Conservation (phyloP, 2,888 invertebrate genomes). For the Drosophila mimetica region DNA sequence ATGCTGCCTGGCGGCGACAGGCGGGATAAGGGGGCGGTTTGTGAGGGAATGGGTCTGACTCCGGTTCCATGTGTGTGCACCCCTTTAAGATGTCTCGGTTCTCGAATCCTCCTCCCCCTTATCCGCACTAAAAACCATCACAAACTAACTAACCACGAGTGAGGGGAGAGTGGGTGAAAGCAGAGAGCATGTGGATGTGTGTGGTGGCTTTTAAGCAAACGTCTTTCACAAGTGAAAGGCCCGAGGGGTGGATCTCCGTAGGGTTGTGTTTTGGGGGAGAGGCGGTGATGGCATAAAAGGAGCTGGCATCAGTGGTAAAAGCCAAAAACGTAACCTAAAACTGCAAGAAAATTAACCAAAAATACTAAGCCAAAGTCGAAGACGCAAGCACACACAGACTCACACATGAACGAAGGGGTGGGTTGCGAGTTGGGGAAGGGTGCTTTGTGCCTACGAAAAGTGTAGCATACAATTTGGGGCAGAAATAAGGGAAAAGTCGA, state of each 20-base stretch:
- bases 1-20: slow-evolving; percentile 77
- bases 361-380: slow-evolving; percentile 81
- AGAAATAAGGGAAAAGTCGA: slow-evolving; percentile 28
- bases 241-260: slow-evolving; percentile 53
- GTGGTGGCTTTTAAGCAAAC: slow-evolving; percentile 80
- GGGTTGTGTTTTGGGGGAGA: neutral
- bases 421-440: slow-evolving; percentile 3
- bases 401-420: slow-evolving; percentile 10
- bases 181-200: slow-evolving; percentile 35
- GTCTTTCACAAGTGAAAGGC: slow-evolving; percentile 78
- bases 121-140: slow-evolving; percentile 70
- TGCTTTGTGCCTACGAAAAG: slow-evolving; percentile 69
- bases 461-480: slow-evolving; percentile 61
- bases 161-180: slow-evolving; percentile 2
- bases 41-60: slow-evolving; percentile 22
- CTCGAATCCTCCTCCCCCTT: slow-evolving; percentile 45
- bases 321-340: slow-evolving; percentile 81
- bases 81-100: slow-evolving; percentile 49
- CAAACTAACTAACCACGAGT: slow-evolving; percentile 74
- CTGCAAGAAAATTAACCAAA: slow-evolving; percentile 81
- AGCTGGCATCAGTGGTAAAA: slow-evolving; percentile 67
- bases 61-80: slow-evolving; percentile 30
- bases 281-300: slow-evolving; percentile 24
- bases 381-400: slow-evolving; percentile 42
- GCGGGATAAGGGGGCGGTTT: slow-evolving; percentile 24